Evolutionary conservation across 2,113 vertebrate species (phyloP).

Genomic region (Synodontis membranacea): DNA sequence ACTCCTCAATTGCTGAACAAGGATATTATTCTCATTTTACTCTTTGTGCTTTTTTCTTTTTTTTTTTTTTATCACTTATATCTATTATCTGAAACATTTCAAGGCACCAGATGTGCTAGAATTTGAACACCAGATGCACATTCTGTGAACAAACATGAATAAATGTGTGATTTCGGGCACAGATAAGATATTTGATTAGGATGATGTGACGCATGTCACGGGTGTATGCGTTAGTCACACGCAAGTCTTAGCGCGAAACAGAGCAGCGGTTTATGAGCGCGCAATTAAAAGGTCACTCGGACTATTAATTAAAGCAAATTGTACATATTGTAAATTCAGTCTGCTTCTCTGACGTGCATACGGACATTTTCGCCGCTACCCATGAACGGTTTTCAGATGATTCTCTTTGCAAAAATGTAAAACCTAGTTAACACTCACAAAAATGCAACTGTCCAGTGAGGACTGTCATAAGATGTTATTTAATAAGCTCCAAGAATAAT

Average conservation of each 20-base stretch:
- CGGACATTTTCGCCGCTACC: neutral
- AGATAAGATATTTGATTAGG: neutral
- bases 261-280: neutral
- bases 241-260: neutral
- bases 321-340: neutral
- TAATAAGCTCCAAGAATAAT: neutral
- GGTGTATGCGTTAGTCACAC: neutral
- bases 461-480: neutral
- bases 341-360: neutral
- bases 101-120: neutral
- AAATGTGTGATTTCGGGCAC: neutral
- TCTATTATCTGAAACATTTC: conserved; percentile 31
- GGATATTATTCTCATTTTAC: conserved; percentile 17
- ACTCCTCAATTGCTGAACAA: neutral
- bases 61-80: conserved; percentile 25
- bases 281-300: neutral
- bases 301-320: neutral
- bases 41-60: conserved; percentile 25
- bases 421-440: neutral
- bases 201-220: neutral
- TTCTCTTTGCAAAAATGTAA: neutral
- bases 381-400: neutral
- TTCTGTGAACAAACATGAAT: conserved; percentile 3
- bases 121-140: neutral
- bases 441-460: neutral